Conservation (phyloP, 2,888 invertebrate genomes). For the Leptopterna dolabrata region DNA sequence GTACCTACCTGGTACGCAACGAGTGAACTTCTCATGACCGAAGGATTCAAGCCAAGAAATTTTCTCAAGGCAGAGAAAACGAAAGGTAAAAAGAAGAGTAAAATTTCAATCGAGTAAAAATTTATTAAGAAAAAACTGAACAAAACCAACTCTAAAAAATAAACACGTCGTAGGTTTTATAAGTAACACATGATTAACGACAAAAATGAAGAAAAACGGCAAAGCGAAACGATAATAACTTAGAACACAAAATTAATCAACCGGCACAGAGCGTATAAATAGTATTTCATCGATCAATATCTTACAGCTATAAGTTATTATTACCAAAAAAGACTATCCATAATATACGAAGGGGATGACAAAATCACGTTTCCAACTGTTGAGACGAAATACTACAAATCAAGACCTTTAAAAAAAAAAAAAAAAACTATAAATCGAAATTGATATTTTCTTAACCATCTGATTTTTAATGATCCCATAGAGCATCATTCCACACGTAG, state of each 20-base stretch:
- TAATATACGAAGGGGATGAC: background rate
- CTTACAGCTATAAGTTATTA: conserved; percentile 44
- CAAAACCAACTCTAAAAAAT: background rate
- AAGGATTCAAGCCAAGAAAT: too few species aligned
- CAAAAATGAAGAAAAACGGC: background rate
- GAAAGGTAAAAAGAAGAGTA: too few species aligned
- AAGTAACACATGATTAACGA: background rate
- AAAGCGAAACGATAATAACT: conserved; percentile 3
- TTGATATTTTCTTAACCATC: background rate
- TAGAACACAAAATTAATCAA: background rate
- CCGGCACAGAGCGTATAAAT: conserved; percentile 55
- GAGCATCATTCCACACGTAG: too few species aligned
- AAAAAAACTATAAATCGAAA: background rate
- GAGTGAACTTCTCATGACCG: too few species aligned
- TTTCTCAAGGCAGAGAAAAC: too few species aligned
- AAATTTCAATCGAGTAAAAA: background rate
- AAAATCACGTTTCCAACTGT: background rate
- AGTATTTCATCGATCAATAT: conserved; percentile 49
- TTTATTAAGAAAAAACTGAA: background rate
- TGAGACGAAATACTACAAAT: background rate
- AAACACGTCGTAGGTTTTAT: background rate
- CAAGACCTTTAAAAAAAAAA: background rate
- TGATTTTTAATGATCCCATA: background rate
- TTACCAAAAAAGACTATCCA: background rate
- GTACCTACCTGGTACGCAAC: too few species aligned